These are phyloP conservation scores for Rhizomys pruinosus DNA, from an alignment of 2,113 vertebrate species.

Conservation along the genomic window DNA sequence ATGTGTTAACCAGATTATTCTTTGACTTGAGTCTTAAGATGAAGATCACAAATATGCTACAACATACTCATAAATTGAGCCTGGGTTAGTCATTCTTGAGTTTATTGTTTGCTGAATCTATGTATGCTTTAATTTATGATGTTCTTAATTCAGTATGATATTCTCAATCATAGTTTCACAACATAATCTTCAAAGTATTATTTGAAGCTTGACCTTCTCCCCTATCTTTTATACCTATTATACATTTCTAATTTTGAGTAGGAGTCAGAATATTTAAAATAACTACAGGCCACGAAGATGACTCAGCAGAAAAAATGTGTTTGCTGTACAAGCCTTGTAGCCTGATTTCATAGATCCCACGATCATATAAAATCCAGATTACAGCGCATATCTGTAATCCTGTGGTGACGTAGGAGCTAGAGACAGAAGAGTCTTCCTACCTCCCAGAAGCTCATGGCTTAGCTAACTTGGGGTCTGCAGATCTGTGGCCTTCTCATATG, in stretches of 20 bases:
- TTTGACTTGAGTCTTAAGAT: background rate
- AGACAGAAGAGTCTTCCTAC: too few relatives aligned
- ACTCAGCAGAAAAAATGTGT: background rate
- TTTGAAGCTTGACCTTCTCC: background rate
- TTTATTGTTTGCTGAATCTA: background rate
- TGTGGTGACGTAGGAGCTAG: background rate
- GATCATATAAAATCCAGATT: background rate
- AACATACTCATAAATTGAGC: background rate
- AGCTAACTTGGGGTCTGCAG: background rate
- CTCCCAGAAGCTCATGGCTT: background rate
- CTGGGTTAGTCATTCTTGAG: background rate
- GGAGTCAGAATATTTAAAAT: background rate
- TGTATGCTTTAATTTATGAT: slow-evolving; percentile 1
- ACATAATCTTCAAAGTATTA: background rate
- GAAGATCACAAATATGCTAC: background rate
- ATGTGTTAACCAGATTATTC: background rate
- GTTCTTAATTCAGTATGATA: background rate
- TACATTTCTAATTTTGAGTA: background rate
- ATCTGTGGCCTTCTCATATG: background rate
- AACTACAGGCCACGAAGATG: background rate
- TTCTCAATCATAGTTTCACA: background rate
- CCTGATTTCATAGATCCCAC: too few relatives aligned
- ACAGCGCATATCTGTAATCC: background rate
- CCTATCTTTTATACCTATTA: background rate
- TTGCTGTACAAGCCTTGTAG: background rate